Conservation (phyloP, 2,797 vertebrate species). For the Rallus crepitans region DNA sequence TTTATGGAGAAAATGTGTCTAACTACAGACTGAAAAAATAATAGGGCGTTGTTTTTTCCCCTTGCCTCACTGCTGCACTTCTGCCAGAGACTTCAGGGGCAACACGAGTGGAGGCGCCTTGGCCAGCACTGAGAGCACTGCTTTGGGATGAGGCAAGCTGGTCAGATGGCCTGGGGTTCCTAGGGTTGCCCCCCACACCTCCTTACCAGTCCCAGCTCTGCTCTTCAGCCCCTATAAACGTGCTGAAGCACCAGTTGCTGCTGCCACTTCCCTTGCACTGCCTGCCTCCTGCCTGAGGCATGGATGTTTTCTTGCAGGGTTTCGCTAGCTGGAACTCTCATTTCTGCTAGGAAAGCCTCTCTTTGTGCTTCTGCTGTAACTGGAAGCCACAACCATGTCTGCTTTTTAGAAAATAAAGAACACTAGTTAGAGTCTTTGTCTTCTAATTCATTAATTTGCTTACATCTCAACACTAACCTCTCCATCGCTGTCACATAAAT, state of each 20-base stretch:
- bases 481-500: not conserved
- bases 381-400: not conserved
- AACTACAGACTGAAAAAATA: slow-evolving; percentile 25
- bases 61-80: not conserved
- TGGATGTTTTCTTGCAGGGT: not conserved
- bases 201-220: not conserved
- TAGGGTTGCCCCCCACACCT: not conserved
- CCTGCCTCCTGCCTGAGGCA: slow-evolving; percentile 1
- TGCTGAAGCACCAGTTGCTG: not conserved
- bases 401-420: not conserved
- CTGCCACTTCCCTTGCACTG: not conserved
- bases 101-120: not conserved
- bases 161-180: not conserved
- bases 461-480: not conserved
- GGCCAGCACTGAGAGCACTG: not conserved
- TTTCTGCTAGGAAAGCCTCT: not conserved
- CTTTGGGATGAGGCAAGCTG: not conserved
- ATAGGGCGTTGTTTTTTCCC: slow-evolving; percentile 19
- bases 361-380: not conserved
- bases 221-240: not conserved
- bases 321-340: slow-evolving; percentile 17
- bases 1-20: slow-evolving; percentile 1
- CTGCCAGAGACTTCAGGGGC: not conserved
- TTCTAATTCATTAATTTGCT: not conserved
- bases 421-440: not conserved